Percentiles rank a stretch among this genome's conserved stretches.
phyloP scores from a whole-genome alignment of 2,113 vertebrate species.

The Excalfactoria chinensis region DNA sequence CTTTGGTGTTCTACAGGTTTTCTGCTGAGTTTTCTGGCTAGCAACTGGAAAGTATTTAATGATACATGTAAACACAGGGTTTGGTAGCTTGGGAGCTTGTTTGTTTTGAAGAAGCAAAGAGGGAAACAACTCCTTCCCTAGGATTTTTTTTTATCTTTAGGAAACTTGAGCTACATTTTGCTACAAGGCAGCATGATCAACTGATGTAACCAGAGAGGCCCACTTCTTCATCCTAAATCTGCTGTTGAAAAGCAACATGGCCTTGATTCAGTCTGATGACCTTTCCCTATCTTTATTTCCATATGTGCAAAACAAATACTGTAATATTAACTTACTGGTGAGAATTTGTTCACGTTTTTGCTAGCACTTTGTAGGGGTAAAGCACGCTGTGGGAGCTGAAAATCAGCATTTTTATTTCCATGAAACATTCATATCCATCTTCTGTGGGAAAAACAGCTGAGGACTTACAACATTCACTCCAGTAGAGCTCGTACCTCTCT shows the following conservation, averaged over 20 bases:
- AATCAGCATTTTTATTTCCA: slow-evolving; percentile 7
- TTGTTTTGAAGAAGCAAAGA: slow-evolving; percentile 28
- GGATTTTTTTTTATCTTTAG: neutral
- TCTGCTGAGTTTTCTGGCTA: slow-evolving; percentile 48
- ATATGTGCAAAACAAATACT: neutral
- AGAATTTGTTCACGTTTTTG: neutral
- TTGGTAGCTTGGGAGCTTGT: slow-evolving; percentile 37
- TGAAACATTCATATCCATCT: neutral
- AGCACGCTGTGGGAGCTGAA: neutral
- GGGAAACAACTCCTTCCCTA: neutral
- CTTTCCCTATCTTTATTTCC: neutral
- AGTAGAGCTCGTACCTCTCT: neutral
- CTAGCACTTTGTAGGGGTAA: neutral
- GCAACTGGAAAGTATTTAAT: slow-evolving; percentile 49
- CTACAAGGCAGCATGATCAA: neutral
- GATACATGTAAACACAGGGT: slow-evolving; percentile 10
- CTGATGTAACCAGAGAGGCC: neutral
- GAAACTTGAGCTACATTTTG: neutral
- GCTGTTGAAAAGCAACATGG: neutral
- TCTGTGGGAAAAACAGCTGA: neutral
- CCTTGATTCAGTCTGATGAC: neutral
- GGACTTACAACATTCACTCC: neutral
- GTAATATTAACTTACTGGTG: neutral
- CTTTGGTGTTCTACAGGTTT: slow-evolving; percentile 57
- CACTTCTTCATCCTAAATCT: neutral